These are phyloP conservation scores for Drosophila imparisetae DNA, from an alignment of 2,888 invertebrate species.

Conservation along the genomic window DNA sequence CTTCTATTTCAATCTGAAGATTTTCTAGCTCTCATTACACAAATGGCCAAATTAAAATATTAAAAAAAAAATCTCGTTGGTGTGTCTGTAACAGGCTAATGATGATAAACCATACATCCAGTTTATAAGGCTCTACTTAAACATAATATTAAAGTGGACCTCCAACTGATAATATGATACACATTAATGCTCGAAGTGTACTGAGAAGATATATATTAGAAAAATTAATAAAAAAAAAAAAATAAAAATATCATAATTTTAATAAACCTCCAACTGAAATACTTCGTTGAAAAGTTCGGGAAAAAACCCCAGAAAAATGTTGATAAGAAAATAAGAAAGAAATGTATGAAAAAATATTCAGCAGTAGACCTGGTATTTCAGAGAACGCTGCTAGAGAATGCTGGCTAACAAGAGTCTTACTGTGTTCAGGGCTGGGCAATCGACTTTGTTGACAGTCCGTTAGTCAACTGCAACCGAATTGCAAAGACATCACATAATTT, in stretches of 20 bases:
- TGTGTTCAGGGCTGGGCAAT: too few relatives aligned
- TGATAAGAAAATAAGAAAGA: too few relatives aligned
- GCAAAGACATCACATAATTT: too few relatives aligned
- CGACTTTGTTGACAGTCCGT: too few relatives aligned
- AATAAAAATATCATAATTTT: background rate
- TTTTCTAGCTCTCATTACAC: background rate
- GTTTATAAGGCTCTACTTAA: background rate
- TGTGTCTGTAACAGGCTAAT: background rate
- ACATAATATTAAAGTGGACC: background rate
- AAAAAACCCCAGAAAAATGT: too few relatives aligned
- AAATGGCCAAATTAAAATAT: background rate
- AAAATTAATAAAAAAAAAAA: background rate
- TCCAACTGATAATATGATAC: background rate
- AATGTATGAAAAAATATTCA: background rate
- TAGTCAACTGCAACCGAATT: too few relatives aligned
- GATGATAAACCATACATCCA: background rate
- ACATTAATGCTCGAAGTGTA: background rate
- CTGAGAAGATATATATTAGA: background rate
- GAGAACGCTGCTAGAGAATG: background rate
- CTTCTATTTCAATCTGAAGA: conserved; percentile 87
- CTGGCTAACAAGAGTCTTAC: background rate
- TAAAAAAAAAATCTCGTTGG: background rate
- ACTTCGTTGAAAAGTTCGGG: background rate
- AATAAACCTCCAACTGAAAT: background rate
- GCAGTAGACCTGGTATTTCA: background rate